Evolutionary conservation across 2,888 invertebrate species (phyloP).

Genomic region (Eudemis profundana): DNA sequence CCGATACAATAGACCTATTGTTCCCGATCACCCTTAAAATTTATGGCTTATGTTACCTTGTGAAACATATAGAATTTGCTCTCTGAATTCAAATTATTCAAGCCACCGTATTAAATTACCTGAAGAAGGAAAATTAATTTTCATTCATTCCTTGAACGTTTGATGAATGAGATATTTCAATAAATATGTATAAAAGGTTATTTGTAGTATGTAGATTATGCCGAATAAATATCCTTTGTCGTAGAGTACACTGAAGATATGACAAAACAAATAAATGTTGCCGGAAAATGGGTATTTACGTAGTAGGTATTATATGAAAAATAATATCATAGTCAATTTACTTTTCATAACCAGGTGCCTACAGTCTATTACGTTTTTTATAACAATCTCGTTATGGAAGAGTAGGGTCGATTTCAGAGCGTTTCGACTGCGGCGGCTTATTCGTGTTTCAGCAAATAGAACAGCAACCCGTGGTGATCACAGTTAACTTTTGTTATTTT

Average conservation of each 20-base stretch:
- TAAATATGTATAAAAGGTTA: slow-evolving; percentile 21
- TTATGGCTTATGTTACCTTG: slow-evolving; percentile 48
- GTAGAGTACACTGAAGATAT: neutral
- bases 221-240: slow-evolving; percentile 5
- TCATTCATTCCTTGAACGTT: slow-evolving; percentile 12
- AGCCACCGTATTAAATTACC: slow-evolving; percentile 29
- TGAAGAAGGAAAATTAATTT: slow-evolving; percentile 32
- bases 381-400: no score
- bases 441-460: no score
- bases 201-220: slow-evolving; percentile 15
- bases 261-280: neutral
- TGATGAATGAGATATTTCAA: slow-evolving; percentile 20
- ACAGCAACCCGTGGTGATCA: no score
- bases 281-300: neutral
- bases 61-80: slow-evolving; percentile 35
- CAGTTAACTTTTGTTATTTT: no score
- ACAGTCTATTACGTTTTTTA: no score
- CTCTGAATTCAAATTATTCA: slow-evolving; percentile 30
- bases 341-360: no score
- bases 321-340: no score
- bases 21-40: slow-evolving; percentile 54
- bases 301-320: no score
- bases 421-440: no score
- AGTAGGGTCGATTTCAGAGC: no score
- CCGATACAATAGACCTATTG: slow-evolving; percentile 47